Evolutionary conservation across 2,113 vertebrate genomes (phyloP).

Genomic region (Sceloporus tristichus): DNA sequence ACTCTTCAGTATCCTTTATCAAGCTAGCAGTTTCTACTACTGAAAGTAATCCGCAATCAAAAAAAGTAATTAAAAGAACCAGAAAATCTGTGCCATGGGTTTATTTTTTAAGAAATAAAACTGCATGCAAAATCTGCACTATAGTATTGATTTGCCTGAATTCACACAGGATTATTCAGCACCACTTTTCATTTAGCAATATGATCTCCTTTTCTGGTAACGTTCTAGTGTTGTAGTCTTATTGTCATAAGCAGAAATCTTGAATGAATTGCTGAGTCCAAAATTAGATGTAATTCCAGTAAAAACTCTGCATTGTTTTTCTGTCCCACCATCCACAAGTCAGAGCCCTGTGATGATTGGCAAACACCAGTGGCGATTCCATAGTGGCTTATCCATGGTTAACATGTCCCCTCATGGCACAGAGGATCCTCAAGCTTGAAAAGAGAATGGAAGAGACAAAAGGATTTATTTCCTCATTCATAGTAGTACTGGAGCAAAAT

Average conservation of each 20-base stretch:
- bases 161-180: background rate
- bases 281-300: background rate
- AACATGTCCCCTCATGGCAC: background rate
- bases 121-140: background rate
- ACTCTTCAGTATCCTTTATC: constrained; percentile 24
- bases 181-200: background rate
- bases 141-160: background rate
- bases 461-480: background rate
- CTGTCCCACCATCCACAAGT: too few relatives aligned
- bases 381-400: background rate
- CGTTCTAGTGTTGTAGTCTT: background rate
- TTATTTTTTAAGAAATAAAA: background rate
- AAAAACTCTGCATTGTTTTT: background rate
- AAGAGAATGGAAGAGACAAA: background rate
- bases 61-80: constrained; percentile 42
- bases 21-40: constrained; percentile 30
- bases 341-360: background rate
- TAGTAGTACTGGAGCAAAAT: background rate
- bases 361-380: background rate
- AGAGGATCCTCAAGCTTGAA: background rate
- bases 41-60: constrained; percentile 37
- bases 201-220: background rate
- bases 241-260: background rate
- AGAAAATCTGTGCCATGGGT: background rate
- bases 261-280: background rate